These are phyloP conservation scores for Drosophila anomelani DNA, from an alignment of 2,888 invertebrate species.

Conservation along the genomic window DNA sequence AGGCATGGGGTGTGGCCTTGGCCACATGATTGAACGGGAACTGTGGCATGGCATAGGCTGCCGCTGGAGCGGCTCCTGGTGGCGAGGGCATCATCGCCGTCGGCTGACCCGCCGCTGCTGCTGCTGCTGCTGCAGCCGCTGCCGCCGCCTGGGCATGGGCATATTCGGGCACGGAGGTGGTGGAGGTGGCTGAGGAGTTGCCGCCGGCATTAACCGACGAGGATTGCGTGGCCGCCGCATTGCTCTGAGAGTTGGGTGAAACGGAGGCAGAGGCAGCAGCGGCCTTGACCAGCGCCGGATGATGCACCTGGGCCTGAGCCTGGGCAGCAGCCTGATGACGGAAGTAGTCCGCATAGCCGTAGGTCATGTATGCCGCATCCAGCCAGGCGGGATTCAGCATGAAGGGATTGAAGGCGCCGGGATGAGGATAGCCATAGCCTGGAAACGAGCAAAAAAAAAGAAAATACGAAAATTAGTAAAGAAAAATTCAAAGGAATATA, in stretches of 20 bases:
- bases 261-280: conserved; percentile 84
- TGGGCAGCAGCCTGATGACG: conserved; percentile 85
- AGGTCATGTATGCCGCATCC: conserved; percentile 93
- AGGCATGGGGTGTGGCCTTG: conserved; percentile 85
- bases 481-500: not conserved
- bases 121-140: not conserved
- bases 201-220: conserved; percentile 18
- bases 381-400: conserved; percentile 93
- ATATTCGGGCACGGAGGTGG: conserved; percentile 21
- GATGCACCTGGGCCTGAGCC: conserved; percentile 83
- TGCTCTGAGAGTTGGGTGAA: conserved; percentile 45
- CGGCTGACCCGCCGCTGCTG: conserved; percentile 57
- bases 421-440: conserved; percentile 93
- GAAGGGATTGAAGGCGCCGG: conserved; percentile 91
- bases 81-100: conserved; percentile 86
- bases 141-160: conserved; percentile 54
- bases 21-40: conserved; percentile 85
- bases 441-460: conserved; percentile 47
- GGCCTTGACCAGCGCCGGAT: conserved; percentile 88
- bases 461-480: conserved; percentile 14
- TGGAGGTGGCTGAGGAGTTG: conserved; percentile 7
- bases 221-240: conserved; percentile 11
- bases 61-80: conserved; percentile 81
- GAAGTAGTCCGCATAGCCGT: conserved; percentile 90
- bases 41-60: conserved; percentile 85